Evolutionary conservation across 2,888 invertebrate genomes (phyloP).

Genomic region (Hedychridium roseum): DNA sequence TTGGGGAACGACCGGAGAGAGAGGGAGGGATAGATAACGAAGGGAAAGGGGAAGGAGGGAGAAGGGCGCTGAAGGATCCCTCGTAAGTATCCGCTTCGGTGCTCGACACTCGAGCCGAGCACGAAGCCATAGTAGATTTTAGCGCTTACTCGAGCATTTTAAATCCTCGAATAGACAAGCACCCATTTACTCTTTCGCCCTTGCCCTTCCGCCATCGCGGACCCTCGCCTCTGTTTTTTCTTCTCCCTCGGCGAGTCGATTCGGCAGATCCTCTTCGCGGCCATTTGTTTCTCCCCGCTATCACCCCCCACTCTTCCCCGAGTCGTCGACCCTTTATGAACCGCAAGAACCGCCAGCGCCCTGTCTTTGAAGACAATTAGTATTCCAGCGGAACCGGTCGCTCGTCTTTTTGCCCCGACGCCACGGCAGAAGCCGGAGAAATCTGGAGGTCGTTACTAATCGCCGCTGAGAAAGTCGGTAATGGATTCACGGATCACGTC

Average conservation of each 20-base stretch:
- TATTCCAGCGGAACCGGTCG: conserved; percentile 35
- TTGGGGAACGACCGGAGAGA: not conserved
- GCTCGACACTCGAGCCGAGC: conserved; percentile 27
- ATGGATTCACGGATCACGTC: conserved; percentile 36
- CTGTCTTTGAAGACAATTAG: conserved; percentile 34
- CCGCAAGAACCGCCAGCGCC: conserved; percentile 5
- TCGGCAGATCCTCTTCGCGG: not conserved
- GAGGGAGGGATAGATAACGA: conserved; percentile 4
- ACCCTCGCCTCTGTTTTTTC: conserved; percentile 8
- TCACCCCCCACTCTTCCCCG: conserved; percentile 2
- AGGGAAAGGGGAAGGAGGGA: not conserved
- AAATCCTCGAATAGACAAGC: conserved; percentile 43
- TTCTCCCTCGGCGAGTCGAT: not conserved
- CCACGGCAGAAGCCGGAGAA: conserved; percentile 14
- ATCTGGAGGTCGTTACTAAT: conserved; percentile 34
- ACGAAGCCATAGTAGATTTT: conserved; percentile 40
- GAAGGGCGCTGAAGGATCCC: conserved; percentile 1
- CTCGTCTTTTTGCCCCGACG: conserved; percentile 25
- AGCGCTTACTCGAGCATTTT: conserved; percentile 49
- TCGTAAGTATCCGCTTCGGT: conserved; percentile 29
- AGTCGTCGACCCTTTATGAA: conserved; percentile 23
- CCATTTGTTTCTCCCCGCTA: not conserved
- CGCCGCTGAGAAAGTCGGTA: conserved; percentile 33
- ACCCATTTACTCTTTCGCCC: conserved; percentile 29
- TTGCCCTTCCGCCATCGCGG: conserved; percentile 12